Percentiles rank a stretch among this genome's conserved stretches.
Conservation (phyloP, 2,888 invertebrate species). For the Seira musarum region DNA sequence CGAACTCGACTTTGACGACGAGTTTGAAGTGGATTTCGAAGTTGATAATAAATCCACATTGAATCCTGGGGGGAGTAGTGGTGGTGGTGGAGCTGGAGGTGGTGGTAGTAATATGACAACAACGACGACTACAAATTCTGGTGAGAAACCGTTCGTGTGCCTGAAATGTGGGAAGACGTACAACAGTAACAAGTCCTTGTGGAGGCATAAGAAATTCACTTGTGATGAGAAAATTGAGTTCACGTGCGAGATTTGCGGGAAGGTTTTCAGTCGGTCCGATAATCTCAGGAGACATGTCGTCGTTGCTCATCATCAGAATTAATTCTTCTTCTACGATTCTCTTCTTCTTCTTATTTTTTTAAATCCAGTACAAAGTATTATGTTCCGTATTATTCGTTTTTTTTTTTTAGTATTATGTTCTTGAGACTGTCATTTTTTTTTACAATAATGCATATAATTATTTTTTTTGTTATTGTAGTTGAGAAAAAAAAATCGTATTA, state of each 20-base stretch:
- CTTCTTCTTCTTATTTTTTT: too few species aligned
- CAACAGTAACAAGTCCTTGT: constrained; percentile 63
- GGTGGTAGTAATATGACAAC: background rate
- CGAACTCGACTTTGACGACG: background rate
- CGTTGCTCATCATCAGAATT: constrained; percentile 25
- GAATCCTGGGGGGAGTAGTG: too few species aligned
- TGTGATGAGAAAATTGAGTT: constrained; percentile 62
- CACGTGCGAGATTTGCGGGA: constrained; percentile 57
- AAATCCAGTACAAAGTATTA: too few species aligned
- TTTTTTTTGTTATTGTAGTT: too few species aligned
- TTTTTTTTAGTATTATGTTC: too few species aligned
- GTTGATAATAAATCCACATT: background rate
- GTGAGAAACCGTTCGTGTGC: constrained; percentile 45
- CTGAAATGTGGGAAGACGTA: constrained; percentile 61
- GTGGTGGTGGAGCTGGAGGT: background rate
- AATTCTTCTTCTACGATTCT: too few species aligned
- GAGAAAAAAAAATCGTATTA: too few species aligned
- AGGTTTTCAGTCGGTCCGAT: constrained; percentile 60
- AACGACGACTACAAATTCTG: background rate
- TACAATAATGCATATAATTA: too few species aligned
- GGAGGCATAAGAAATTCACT: constrained; percentile 65
- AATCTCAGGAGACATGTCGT: constrained; percentile 56
- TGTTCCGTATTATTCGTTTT: too few species aligned
- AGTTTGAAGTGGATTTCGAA: too few species aligned
- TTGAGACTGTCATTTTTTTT: too few species aligned